phyloP scores from a whole-genome alignment of 2,113 vertebrate genomes.

The Bos indicus region DNA sequence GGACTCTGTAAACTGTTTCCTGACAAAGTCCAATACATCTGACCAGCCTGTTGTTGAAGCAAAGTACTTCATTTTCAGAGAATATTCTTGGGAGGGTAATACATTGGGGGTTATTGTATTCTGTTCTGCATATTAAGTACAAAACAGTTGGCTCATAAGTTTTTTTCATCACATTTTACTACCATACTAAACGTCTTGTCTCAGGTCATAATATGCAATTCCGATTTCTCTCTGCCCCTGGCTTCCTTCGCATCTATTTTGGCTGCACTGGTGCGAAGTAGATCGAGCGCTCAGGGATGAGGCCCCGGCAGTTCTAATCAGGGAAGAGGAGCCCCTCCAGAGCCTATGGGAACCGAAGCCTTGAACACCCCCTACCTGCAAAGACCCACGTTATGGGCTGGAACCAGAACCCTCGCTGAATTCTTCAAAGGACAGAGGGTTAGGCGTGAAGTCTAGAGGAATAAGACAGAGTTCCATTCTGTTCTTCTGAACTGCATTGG shows the following conservation, averaged over 20 bases:
- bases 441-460: not conserved
- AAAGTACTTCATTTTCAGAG: not conserved
- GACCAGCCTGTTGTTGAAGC: not conserved
- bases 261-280: not conserved
- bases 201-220: not conserved
- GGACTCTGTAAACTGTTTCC: not conserved
- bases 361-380: not conserved
- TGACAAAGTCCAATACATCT: not conserved
- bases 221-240: no score
- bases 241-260: not conserved
- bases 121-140: not conserved
- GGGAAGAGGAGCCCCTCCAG: not conserved
- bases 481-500: not conserved
- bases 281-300: not conserved
- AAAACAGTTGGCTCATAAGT: not conserved
- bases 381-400: not conserved
- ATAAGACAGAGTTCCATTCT: not conserved
- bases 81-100: not conserved
- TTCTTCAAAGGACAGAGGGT: not conserved
- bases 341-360: not conserved
- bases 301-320: not conserved
- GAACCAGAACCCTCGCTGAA: not conserved
- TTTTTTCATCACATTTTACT: not conserved
- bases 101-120: not conserved
- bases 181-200: not conserved